phyloP scores from a whole-genome alignment of 2,888 invertebrate species.

The Rotaria sp. region DNA sequence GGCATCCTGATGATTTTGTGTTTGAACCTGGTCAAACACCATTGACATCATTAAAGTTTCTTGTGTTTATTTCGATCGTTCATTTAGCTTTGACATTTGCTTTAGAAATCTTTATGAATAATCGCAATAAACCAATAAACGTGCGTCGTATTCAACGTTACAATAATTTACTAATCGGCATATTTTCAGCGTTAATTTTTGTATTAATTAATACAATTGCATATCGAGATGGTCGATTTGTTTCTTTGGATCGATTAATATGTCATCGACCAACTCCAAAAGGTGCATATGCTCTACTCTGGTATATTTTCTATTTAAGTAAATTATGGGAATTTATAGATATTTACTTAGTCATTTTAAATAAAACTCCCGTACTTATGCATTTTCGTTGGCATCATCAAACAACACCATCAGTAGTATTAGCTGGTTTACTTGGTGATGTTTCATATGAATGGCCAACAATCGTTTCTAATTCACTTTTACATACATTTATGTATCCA shows the following conservation, averaged over 20 bases:
- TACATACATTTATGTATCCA: background rate
- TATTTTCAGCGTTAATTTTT: background rate
- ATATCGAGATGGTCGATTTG: background rate
- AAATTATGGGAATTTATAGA: background rate
- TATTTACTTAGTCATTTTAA: background rate
- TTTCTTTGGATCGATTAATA: background rate
- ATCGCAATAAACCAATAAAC: background rate
- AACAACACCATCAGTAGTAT: background rate
- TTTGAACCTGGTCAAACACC: background rate
- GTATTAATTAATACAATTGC: background rate
- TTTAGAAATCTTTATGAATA: background rate
- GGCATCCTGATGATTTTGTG: background rate
- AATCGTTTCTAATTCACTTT: background rate
- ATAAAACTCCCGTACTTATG: background rate
- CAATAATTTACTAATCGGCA: background rate
- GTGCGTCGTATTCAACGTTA: background rate
- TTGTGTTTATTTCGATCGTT: background rate
- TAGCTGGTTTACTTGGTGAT: background rate
- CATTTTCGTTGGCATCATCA: constrained; percentile 2
- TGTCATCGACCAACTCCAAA: background rate
- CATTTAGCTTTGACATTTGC: background rate
- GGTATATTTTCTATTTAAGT: background rate
- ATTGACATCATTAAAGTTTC: background rate
- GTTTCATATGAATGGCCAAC: background rate
- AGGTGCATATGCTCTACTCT: background rate